Conservation (phyloP, 2,113 vertebrate species). For the Anhinga rufa region DNA sequence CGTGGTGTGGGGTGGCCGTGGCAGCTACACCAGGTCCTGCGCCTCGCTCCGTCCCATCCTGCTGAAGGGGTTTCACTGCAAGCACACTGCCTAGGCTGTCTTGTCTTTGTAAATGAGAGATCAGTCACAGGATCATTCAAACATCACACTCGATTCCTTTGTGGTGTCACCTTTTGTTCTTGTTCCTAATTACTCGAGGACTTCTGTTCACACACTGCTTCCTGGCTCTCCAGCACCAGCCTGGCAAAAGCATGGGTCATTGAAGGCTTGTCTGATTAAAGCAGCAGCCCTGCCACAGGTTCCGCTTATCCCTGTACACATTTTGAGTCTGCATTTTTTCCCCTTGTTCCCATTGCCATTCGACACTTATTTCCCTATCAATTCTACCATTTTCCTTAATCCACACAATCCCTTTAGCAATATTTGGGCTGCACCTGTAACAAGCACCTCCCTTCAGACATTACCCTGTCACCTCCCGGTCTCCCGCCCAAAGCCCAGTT, state of each 20-base stretch:
- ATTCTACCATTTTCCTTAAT: background rate
- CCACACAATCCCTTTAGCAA: background rate
- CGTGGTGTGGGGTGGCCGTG: accelerated
- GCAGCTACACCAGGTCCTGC: background rate
- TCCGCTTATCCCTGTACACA: background rate
- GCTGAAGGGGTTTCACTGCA: accelerated
- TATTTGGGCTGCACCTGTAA: background rate
- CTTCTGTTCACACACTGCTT: background rate
- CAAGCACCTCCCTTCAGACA: background rate
- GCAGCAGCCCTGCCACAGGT: background rate
- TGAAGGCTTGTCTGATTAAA: background rate
- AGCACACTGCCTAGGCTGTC: accelerated
- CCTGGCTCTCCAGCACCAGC: background rate
- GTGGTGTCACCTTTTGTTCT: background rate
- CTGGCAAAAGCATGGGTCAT: background rate
- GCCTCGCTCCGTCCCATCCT: accelerated
- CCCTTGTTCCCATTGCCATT: background rate
- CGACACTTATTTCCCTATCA: background rate
- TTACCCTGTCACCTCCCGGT: accelerated
- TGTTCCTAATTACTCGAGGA: background rate
- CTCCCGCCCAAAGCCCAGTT: accelerated
- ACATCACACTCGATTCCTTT: background rate
- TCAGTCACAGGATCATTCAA: background rate
- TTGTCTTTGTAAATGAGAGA: background rate
- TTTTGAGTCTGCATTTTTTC: background rate